Evolutionary conservation across 2,113 vertebrate species (phyloP), one percentile per base, ranked within the genome.

Genomic region (Brachypteracias leptosomus): DNA sequence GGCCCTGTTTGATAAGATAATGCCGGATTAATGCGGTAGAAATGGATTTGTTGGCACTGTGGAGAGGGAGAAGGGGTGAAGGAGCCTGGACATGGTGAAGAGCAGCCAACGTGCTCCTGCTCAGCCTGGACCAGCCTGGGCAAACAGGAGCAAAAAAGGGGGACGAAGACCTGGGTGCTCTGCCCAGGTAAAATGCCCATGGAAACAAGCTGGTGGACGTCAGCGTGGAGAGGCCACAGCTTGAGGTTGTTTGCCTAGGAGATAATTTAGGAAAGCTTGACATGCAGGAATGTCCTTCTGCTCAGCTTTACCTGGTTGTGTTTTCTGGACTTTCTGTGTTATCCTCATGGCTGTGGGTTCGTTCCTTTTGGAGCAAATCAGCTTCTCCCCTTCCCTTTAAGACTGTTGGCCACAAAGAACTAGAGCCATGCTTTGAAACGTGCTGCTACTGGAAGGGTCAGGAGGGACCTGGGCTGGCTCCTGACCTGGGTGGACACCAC

Each of bases 181-280:
- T 2, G 18, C 66, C 40, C 28, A 76, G 89, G 93, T 85, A 86
- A 14, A 75, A 63, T 24, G 93, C 92, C 90, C 73, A 11, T 35
- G 80, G 83, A 90, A 92, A 86, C 88, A 90, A 84, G 93, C 6
- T 3, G 7, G 35, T 29, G 66, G 63, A 81, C 16, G 65, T 89
- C 93, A 87, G 89, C 76, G 75, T 36, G 7, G 57, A 88, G 95
- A 81, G 92, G 95, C 85, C 72, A 42, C 11, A 42, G 20, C 70
- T 90, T 73, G 54, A 54, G 70, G 77, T 16, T 89, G 70, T 93
- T 96, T 75, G 66, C 72, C 59, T 79, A 92, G 63, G 78, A 95
- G 87, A 88, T 62, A 73, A 81, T 88, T 89, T 85, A 47, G 94
- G 94, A 92, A 95, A 90, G 97, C 57, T 82, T 96, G 86, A 81